Percentiles rank a stretch among this genome's conserved stretches.
phyloP scores from a whole-genome alignment of 2,888 invertebrate species.

The Aspidapion aeneum region DNA sequence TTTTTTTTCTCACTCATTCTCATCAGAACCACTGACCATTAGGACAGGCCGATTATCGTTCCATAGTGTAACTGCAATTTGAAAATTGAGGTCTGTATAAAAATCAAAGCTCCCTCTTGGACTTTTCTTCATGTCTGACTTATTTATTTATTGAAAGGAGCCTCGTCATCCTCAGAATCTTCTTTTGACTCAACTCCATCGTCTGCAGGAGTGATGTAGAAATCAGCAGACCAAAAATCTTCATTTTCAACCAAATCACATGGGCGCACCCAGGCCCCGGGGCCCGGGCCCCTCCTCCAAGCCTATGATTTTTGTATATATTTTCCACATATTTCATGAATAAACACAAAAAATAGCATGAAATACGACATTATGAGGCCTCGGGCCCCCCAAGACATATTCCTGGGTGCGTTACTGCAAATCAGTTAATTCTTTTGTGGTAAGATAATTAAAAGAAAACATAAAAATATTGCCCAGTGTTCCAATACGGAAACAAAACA shows the following conservation, averaged over 20 bases:
- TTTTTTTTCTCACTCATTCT: slow-evolving; percentile 26
- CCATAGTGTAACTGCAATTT: slow-evolving; percentile 26
- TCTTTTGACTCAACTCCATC: slow-evolving; percentile 15
- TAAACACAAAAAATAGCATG: too few relatives aligned
- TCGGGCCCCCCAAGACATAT: too few relatives aligned
- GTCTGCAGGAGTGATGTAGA: slow-evolving; percentile 25
- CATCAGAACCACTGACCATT: slow-evolving; percentile 25
- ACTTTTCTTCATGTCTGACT: too few relatives aligned
- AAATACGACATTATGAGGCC: too few relatives aligned
- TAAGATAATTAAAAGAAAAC: slow-evolving; percentile 15
- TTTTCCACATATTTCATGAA: too few relatives aligned
- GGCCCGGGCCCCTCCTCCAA: too few relatives aligned
- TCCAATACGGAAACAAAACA: too few relatives aligned
- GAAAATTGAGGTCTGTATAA: slow-evolving; percentile 18
- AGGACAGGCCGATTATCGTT: slow-evolving; percentile 28
- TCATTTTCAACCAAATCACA: slow-evolving; percentile 27
- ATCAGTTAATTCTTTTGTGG: slow-evolving; percentile 20
- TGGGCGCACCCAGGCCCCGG: too few relatives aligned
- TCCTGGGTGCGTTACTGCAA: too few relatives aligned
- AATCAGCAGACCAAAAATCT: slow-evolving; percentile 25
- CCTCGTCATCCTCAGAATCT: slow-evolving; percentile 11
- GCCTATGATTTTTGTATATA: too few relatives aligned
- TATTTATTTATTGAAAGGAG: too few relatives aligned
- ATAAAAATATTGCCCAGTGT: slow-evolving; percentile 12
- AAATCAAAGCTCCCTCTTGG: slow-evolving; percentile 21